Conservation (phyloP, 2,113 vertebrate genomes). For the Gallinago media region DNA sequence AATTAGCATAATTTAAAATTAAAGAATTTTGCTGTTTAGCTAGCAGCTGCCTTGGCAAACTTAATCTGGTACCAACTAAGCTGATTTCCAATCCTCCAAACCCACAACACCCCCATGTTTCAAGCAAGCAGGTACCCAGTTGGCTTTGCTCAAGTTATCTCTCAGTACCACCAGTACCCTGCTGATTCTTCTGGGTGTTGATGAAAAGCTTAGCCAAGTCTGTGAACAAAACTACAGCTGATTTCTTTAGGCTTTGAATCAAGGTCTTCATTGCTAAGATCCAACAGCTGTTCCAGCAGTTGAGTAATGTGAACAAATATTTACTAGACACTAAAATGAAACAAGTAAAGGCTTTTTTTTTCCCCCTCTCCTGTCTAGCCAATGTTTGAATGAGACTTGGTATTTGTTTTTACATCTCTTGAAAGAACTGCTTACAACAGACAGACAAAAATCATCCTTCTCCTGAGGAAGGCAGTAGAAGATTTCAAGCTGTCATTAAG, state of each 20-base stretch:
- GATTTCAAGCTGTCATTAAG: neutral
- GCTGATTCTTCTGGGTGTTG: neutral
- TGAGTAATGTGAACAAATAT: neutral
- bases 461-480: neutral
- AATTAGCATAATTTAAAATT: neutral
- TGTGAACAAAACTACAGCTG: neutral
- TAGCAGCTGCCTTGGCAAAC: neutral
- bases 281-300: neutral
- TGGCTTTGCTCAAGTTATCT: neutral
- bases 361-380: neutral
- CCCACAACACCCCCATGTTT: neutral
- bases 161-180: neutral
- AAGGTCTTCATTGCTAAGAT: neutral
- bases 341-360: accelerated
- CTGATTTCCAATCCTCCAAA: neutral
- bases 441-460: neutral
- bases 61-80: neutral
- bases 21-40: neutral
- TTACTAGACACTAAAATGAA: neutral
- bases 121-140: neutral
- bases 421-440: neutral
- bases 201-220: neutral
- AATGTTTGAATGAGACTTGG: neutral
- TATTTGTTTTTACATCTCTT: neutral
- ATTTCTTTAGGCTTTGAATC: neutral